Evolutionary conservation across 92 coral and sea anemone species (phyloP), one percentile per base, ranked within the genome.

Genomic region (Montipora capitata): DNA sequence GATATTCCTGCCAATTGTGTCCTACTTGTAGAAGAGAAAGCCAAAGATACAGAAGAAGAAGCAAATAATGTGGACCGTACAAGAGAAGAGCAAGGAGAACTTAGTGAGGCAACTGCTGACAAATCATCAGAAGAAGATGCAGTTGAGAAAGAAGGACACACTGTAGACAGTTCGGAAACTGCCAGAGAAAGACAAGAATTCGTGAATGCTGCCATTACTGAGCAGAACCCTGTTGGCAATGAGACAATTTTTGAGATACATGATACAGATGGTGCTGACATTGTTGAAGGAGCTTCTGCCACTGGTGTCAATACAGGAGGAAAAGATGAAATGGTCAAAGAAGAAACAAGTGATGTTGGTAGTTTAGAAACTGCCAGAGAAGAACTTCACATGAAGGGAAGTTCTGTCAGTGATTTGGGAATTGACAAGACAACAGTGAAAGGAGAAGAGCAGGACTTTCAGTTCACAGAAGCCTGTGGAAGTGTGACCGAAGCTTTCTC

Each of bases 401-500:
- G 10, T 56, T 40, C 40, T 11, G 68, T 40, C 0, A 41, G 14
- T 35, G 66, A 12, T 14, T 51, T 38, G 5, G 59, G 4, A n/a
- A 7, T 35, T 9, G 57, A 70, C 44, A 35, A 80, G 62, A 45
- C 20, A 3, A 10, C 17, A 63, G 16, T 11, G 5, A 38, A 18
- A 9, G 15, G 40, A 14, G 39, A 38, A 2, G 84, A 59, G 13
- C 54, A 59, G 14, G 72, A 58, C 11, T 65, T 72, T 14, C 83
- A 74, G 59, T 85, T 74, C 38, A 72, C 52, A 8, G 90, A 85
- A 68, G 84, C 68, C 3, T 58, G 74, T 72, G 90, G 76, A 48
- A 62, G 16, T 17, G 64, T 86, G 13, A 74, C 77, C 10, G 78
- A 86, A 51, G 79, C 85, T 1, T 69, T 77, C 68, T 77, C 89